Evolutionary conservation across 2,113 vertebrate genomes (phyloP), one percentile per base, ranked within the genome.

Genomic region (Steatornis caripensis): DNA sequence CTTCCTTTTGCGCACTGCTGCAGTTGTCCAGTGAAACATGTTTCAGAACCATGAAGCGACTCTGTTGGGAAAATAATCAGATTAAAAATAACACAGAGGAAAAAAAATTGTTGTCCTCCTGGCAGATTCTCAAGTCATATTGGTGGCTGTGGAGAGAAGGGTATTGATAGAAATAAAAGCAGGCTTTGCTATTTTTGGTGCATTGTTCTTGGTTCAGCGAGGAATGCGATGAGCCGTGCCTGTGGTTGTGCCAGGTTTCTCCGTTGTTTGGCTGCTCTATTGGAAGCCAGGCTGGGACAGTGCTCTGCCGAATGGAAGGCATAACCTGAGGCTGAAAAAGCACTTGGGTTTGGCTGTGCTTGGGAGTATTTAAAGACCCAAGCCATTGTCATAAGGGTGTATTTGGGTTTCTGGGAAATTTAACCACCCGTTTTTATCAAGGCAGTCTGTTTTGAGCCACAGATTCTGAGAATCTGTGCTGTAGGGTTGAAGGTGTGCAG

Each of bases 401-500:
- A 76, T 89, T 85, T 58, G 87, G 74, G 64, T 76, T 93, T 95
- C 90, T 93, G 89, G 46, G 88, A 94, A 93, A 72, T 93, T 23
- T n/a, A 60, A 89, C 89, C 57, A 18, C n/a, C 74, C 30, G 3
- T 92, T 95, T 95, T 93, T 96, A 80, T 91, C 86, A 43, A 1
- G 0, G 7, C 70, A 72, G 66, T 79, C 84, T 95, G 89, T 92
- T 95, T 92, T 46, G 66, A 95, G 89, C 84, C n/a, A 4, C 6
- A 3, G n/a, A 37, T 95, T 96, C 89, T 85, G 89, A 61, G 92
- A 92, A 92, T 89, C 78, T 82, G 53, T 90, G 77, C 77, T 80
- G 62, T 49, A 32, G 57, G 84, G 96, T 90, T 95, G 91, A 96
- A 95, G 96, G 95, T 97, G 97, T 89, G 89, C 87, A 49, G 94